Evolutionary conservation across 2,888 invertebrate genomes (phyloP).

Genomic region (Operophtera brumata): DNA sequence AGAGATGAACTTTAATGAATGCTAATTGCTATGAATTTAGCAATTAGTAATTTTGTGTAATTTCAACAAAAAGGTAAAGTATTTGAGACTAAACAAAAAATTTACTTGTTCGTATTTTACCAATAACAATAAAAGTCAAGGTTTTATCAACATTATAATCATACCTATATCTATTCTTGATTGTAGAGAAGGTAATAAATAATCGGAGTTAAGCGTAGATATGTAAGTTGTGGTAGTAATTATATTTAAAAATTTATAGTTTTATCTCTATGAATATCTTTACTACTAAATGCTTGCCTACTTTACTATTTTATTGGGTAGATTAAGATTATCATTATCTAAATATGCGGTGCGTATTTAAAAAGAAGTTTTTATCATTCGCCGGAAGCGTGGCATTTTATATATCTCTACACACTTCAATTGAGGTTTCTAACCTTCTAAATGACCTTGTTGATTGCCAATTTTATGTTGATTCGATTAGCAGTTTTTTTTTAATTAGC

Average conservation of each 20-base stretch:
- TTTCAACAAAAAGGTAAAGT: too few relatives aligned
- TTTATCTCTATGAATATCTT: conserved; percentile 10
- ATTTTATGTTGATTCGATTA: neutral
- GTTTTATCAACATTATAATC: neutral
- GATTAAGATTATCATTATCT: conserved; percentile 3
- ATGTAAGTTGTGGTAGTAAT: neutral
- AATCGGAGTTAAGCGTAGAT: neutral
- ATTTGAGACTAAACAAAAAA: neutral
- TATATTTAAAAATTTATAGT: neutral
- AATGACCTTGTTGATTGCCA: neutral
- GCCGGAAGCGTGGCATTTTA: neutral
- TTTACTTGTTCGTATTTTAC: too few relatives aligned
- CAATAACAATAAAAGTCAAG: neutral
- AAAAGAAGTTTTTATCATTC: neutral
- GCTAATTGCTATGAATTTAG: too few relatives aligned
- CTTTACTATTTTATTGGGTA: conserved; percentile 23
- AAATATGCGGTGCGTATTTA: neutral
- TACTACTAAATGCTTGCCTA: conserved; percentile 14
- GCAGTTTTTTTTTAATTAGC: neutral
- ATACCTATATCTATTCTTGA: neutral
- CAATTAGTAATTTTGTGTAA: too few relatives aligned
- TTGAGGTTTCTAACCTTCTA: neutral
- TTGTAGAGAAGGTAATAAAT: neutral
- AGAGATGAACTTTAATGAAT: too few relatives aligned
- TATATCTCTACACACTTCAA: neutral